These are phyloP conservation scores for Aphidoletes aphidimyza DNA, from an alignment of 2,888 invertebrate species.

Conservation along the genomic window DNA sequence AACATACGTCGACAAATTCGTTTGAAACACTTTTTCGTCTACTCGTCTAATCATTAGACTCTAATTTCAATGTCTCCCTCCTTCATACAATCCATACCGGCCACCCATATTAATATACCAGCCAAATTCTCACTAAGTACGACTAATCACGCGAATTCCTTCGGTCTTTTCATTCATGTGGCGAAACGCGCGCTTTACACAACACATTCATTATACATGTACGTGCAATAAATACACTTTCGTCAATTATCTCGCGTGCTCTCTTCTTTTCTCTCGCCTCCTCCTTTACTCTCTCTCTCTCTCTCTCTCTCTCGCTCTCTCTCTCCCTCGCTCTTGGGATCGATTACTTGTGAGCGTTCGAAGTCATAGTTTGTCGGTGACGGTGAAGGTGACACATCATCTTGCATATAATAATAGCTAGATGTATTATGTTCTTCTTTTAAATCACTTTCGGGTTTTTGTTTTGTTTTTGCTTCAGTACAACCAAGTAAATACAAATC, in stretches of 20 bases:
- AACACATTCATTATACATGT: slow-evolving; percentile 21
- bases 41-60: too few relatives aligned
- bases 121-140: too few relatives aligned
- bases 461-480: background rate
- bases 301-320: too few relatives aligned
- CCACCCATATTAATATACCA: too few relatives aligned
- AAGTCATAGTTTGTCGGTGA: slow-evolving; percentile 10
- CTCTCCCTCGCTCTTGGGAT: too few relatives aligned
- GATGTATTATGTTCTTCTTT: background rate
- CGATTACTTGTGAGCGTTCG: background rate
- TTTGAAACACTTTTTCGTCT: too few relatives aligned
- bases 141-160: background rate
- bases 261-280: too few relatives aligned
- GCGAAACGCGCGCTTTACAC: background rate
- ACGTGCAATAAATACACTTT: background rate
- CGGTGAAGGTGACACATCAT: slow-evolving; percentile 31
- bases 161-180: background rate
- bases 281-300: too few relatives aligned
- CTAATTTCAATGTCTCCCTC: background rate
- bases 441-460: too few relatives aligned
- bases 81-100: too few relatives aligned
- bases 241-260: background rate
- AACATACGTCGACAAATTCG: too few relatives aligned
- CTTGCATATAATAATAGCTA: slow-evolving; percentile 18
- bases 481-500: slow-evolving; percentile 1